Evolutionary conservation across 2,888 invertebrate genomes (phyloP), one percentile per base, ranked within the genome.

Genomic region (Nomada ruficornis): DNA sequence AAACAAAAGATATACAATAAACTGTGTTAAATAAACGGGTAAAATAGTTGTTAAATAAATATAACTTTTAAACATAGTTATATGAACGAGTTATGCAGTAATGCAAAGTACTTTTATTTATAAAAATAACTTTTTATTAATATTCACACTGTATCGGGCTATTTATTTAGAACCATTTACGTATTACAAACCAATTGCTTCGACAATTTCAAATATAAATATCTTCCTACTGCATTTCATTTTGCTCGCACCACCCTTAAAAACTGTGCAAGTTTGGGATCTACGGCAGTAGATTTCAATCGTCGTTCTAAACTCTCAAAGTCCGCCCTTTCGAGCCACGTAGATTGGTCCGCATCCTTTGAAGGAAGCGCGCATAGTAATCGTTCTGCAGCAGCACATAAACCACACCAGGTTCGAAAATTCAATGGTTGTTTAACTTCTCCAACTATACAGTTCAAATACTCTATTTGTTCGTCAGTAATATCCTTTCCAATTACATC

Each of bases 341-440:
- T 77, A 1, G 93, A 96, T 0, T 97, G 96, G 94, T 97, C 97
- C 26, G 94, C 93, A 2, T 95, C 95, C 83, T 95, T 94, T 9
- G 95, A 90, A 29, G 95, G 95, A 47, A 96, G 94, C 0, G 95
- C 94, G 57, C 96, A 96, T 63, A 96, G 94, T 87, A 96, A 94
- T 70, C 98, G 95, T 92, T 98, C 98, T 83, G 96, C 96, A 72
- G 97, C 94, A 0, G 97, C 97, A 85, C 97, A 96, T 54, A 98
- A 94, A 0, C 97, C 97, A 90, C 97, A 97, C 96, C 97, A 98
- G 0, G 96, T 96, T 29, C 97, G 95, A 92, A 97, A 97, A 90
- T 96, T 96, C 62, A 96, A 90, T 0, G 94, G 93, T 42, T 95
- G 94, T 2, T 92, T 91, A 23, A 94, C 91, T 3, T 89, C 95